A percentile compares a stretch with the other conserved stretches of the same genome.
These are phyloP conservation scores for Phrynocephalus versicolor DNA, from an alignment of 2,113 vertebrate genomes.

Conservation along the genomic window DNA sequence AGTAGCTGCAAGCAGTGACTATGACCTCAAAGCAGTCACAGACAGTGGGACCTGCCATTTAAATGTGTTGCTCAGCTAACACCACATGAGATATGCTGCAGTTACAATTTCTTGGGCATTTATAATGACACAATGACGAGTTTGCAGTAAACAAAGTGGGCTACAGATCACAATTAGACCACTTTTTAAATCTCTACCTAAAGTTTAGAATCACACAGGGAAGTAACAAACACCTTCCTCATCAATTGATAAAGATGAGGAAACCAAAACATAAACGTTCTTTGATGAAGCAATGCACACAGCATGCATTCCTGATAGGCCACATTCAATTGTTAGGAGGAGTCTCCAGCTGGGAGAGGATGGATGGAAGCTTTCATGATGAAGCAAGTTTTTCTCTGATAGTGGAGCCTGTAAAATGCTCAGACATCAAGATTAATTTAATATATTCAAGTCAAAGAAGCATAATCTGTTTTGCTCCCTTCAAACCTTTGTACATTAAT, in stretches of 20 bases:
- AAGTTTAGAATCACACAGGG: conserved; percentile 11
- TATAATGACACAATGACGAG: not conserved
- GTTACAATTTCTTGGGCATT: not conserved
- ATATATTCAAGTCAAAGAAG: not conserved
- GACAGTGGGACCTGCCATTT: not conserved
- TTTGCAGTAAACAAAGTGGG: conserved; percentile 7
- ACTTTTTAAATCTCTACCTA: not conserved
- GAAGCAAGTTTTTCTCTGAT: not conserved
- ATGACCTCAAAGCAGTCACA: not conserved
- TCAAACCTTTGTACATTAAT: not conserved
- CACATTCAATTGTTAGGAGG: not conserved
- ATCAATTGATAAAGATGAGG: conserved; percentile 20
- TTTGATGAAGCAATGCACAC: not conserved
- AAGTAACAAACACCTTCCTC: not conserved
- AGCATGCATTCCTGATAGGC: not conserved
- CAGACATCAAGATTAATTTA: not conserved
- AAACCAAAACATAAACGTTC: conserved; percentile 29
- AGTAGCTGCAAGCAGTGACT: not conserved
- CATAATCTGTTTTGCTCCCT: not conserved
- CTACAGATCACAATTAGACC: not conserved
- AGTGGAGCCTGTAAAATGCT: conserved; percentile 1
- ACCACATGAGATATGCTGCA: not conserved
- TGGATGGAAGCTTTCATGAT: not conserved
- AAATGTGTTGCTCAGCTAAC: not conserved
- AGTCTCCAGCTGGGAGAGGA: not conserved